Evolutionary conservation across 2,797 vertebrate species (phyloP).

Genomic region (Aulostomus chinensis): DNA sequence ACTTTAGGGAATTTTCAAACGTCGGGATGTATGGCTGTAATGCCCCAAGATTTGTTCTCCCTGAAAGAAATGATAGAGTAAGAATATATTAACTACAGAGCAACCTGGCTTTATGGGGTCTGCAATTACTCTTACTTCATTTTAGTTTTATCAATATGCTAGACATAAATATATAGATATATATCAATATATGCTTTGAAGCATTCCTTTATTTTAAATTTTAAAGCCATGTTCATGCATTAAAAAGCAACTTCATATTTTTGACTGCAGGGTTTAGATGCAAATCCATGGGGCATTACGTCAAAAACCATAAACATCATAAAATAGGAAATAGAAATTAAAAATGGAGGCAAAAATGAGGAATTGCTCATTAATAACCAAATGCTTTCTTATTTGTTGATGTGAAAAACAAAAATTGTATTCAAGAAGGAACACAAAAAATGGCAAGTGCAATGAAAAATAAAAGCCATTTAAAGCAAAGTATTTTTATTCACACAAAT

Average conservation of each 20-base stretch:
- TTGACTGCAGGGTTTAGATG: conserved; percentile 85
- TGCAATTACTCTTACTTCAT: conserved; percentile 85
- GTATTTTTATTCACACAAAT: conserved; percentile 99
- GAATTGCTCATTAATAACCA: conserved; percentile 67
- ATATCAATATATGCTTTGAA: conserved; percentile 76
- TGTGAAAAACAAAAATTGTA: conserved; percentile 67
- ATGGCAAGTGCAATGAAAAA: conserved; percentile 90
- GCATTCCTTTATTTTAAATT: conserved; percentile 85
- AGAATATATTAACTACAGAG: conserved; percentile 99
- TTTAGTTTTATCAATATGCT: conserved; percentile 80
- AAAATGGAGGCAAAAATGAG: conserved; percentile 80
- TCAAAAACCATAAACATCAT: conserved; percentile 83
- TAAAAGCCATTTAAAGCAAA: conserved; percentile 98
- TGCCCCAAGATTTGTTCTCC: conserved; percentile 99
- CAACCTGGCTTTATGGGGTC: conserved; percentile 97
- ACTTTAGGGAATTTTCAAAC: conserved; percentile 99
- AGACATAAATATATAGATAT: conserved; percentile 71
- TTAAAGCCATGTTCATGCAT: conserved; percentile 93
- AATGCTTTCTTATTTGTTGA: conserved; percentile 70
- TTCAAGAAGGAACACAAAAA: conserved; percentile 71
- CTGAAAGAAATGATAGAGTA: conserved; percentile 99
- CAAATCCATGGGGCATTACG: conserved; percentile 98
- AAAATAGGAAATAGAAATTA: conserved; percentile 79
- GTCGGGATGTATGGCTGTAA: conserved; percentile 99
- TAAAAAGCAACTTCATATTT: conserved; percentile 86